These are phyloP conservation scores for Sciurus carolinensis DNA, from an alignment of 2,797 vertebrate genomes.

Conservation along the genomic window DNA sequence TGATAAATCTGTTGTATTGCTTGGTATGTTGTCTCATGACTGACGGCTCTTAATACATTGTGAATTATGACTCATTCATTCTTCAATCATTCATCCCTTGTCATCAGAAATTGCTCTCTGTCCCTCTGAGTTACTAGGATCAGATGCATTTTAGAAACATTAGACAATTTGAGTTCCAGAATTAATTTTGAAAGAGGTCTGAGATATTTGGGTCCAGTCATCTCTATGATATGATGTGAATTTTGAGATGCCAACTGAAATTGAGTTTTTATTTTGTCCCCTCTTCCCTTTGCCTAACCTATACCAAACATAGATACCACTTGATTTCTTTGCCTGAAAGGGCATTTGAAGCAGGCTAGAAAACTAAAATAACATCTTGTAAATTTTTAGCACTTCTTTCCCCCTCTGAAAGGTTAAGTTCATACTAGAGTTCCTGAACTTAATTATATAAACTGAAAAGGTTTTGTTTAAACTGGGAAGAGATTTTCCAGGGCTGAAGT, in stretches of 20 bases:
- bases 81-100: neutral
- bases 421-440: neutral
- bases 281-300: neutral
- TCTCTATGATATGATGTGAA: neutral
- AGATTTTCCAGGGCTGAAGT: neutral
- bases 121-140: neutral
- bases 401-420: neutral
- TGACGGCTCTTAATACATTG: neutral
- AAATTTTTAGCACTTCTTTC: neutral
- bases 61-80: neutral
- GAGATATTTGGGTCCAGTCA: neutral
- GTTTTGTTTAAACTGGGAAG: slow-evolving; percentile 10
- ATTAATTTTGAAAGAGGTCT: slow-evolving; percentile 51
- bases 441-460: neutral
- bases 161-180: neutral
- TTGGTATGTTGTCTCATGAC: neutral
- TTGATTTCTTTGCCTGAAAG: neutral
- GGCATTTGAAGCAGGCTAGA: neutral
- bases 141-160: neutral
- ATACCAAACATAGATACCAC: neutral
- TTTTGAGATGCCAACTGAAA: neutral
- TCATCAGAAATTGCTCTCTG: neutral
- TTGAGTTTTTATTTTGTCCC: neutral
- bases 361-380: neutral
- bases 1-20: neutral